Percentiles rank a stretch among this genome's conserved stretches.
These are phyloP conservation scores for Ptilodon capucinus DNA, from an alignment of 2,888 invertebrate species.

Conservation along the genomic window DNA sequence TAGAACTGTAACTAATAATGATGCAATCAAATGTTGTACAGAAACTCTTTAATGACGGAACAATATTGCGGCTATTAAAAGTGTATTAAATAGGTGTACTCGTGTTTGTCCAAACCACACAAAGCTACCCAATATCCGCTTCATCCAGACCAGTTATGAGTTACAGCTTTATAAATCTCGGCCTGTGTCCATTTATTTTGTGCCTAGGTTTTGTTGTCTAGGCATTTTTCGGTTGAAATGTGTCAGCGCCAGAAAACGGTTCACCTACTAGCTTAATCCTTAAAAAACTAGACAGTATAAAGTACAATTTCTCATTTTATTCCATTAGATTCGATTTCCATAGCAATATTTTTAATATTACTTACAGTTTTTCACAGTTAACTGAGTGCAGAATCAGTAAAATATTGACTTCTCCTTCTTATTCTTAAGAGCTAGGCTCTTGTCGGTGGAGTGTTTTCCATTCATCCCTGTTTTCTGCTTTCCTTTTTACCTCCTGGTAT, in stretches of 20 bases:
- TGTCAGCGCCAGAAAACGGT: background rate
- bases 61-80: slow-evolving; percentile 36
- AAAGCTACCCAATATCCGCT: slow-evolving; percentile 33
- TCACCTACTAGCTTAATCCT: too few relatives aligned
- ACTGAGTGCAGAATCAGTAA: too few relatives aligned
- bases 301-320: too few relatives aligned
- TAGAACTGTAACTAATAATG: background rate
- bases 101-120: slow-evolving; percentile 20
- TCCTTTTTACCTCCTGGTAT: too few relatives aligned
- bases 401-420: too few relatives aligned
- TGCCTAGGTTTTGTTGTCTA: background rate
- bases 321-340: too few relatives aligned
- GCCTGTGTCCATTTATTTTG: background rate
- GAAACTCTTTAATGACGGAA: slow-evolving; percentile 12
- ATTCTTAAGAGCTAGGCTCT: too few relatives aligned
- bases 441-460: too few relatives aligned
- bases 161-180: background rate
- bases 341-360: too few relatives aligned
- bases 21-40: slow-evolving; percentile 34
- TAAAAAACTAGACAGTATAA: too few relatives aligned
- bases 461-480: too few relatives aligned
- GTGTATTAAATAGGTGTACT: slow-evolving; percentile 26
- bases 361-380: too few relatives aligned
- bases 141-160: slow-evolving; percentile 8
- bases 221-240: background rate